Evolutionary conservation across 2,797 vertebrate species (phyloP).

Genomic region (Urocyon cinereoargenteus): DNA sequence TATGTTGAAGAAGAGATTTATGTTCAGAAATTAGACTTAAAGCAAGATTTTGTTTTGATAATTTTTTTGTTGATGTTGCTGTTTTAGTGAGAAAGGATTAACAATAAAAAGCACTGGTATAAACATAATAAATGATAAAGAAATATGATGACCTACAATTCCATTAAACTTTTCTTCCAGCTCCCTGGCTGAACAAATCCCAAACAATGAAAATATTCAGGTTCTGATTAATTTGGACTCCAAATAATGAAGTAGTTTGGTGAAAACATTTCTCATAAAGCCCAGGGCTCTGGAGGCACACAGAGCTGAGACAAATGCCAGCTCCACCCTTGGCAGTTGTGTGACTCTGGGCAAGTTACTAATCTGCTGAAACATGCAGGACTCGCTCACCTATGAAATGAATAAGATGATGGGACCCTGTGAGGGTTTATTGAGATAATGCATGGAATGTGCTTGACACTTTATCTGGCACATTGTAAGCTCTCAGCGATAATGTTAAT

Average conservation of each 20-base stretch:
- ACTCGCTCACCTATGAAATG: not conserved
- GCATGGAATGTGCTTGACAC: not conserved
- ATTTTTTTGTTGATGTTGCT: slow-evolving; percentile 8
- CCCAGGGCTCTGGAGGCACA: not conserved
- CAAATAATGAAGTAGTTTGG: slow-evolving; percentile 25
- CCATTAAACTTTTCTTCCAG: slow-evolving; percentile 75
- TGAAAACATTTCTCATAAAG: slow-evolving; percentile 58
- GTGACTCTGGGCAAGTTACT: not conserved
- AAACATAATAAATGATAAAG: slow-evolving; percentile 62
- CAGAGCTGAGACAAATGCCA: not conserved
- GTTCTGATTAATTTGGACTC: slow-evolving; percentile 66
- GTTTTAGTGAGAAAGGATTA: slow-evolving; percentile 59
- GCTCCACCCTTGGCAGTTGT: not conserved
- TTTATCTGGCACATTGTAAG: not conserved
- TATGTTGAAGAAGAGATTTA: slow-evolving; percentile 58
- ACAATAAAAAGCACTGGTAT: slow-evolving; percentile 65
- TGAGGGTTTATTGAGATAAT: not conserved
- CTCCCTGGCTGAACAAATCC: slow-evolving; percentile 72
- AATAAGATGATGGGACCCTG: not conserved
- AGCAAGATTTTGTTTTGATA: slow-evolving; percentile 56
- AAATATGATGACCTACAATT: slow-evolving; percentile 53
- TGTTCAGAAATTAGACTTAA: slow-evolving; percentile 53
- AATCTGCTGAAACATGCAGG: not conserved
- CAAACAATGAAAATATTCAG: slow-evolving; percentile 66
- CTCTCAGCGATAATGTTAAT: not conserved